Conservation (phyloP, 2,113 vertebrate genomes). For the Poeciliopsis prolifica region DNA sequence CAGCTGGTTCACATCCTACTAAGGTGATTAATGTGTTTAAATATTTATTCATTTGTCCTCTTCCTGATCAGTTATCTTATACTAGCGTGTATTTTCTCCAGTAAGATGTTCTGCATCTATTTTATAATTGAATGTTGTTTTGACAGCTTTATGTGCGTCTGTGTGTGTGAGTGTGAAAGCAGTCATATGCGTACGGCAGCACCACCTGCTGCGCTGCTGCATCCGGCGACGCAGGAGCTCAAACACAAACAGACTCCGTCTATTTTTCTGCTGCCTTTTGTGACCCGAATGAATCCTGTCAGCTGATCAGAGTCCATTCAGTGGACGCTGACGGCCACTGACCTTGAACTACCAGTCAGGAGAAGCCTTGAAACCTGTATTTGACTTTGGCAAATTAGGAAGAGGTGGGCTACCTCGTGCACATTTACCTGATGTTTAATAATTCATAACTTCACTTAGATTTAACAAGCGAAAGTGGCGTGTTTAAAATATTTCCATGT, state of each 20-base stretch:
- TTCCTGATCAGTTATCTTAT: too few relatives aligned
- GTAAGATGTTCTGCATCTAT: too few relatives aligned
- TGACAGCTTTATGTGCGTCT: too few relatives aligned
- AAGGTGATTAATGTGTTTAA: neutral
- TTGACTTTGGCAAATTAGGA: too few relatives aligned
- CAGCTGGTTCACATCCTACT: neutral
- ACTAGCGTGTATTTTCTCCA: too few relatives aligned
- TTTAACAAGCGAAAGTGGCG: too few relatives aligned
- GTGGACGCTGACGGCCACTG: neutral
- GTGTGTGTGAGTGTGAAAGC: neutral
- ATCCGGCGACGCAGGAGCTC: neutral
- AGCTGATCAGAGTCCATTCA: slow-evolving; percentile 32
- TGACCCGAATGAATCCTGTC: slow-evolving; percentile 18
- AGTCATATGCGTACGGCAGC: slow-evolving; percentile 4
- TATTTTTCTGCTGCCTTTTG: neutral
- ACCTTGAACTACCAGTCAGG: slow-evolving; percentile 14
- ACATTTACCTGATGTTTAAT: too few relatives aligned
- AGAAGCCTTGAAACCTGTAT: neutral
- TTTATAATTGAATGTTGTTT: neutral
- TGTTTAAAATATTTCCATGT: too few relatives aligned
- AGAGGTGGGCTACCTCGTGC: too few relatives aligned
- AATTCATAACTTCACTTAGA: too few relatives aligned
- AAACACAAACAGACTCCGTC: slow-evolving; percentile 9
- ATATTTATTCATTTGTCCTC: neutral
- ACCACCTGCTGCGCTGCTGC: slow-evolving; percentile 5